A percentile compares a stretch with the other conserved stretches of the same genome.
These are phyloP conservation scores for Cryptocephalus moraei DNA, from an alignment of 2,888 invertebrate species.

Conservation along the genomic window DNA sequence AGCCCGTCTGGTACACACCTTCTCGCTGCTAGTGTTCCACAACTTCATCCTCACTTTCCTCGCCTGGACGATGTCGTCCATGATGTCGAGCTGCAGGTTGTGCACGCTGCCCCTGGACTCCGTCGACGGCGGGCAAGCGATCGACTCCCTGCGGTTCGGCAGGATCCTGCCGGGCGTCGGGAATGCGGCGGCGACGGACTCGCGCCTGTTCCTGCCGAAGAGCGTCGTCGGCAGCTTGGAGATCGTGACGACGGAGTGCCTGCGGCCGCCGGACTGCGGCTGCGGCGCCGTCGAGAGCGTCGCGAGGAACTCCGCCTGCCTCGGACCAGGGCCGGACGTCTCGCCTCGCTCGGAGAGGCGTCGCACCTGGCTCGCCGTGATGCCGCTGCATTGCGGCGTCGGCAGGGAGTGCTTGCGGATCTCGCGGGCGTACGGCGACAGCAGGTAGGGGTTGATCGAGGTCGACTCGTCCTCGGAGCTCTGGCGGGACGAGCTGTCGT, in stretches of 20 bases:
- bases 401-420: conserved; percentile 75
- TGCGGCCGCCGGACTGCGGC: conserved; percentile 64
- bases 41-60: conserved; percentile 75
- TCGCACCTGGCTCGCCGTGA: conserved; percentile 78
- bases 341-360: conserved; percentile 73
- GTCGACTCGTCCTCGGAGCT: conserved; percentile 70
- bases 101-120: conserved; percentile 67
- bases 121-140: conserved; percentile 55
- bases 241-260: conserved; percentile 80
- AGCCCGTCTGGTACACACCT: conserved; percentile 39
- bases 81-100: conserved; percentile 75
- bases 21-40: conserved; percentile 71
- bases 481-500: conserved; percentile 43
- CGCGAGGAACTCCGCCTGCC: conserved; percentile 73
- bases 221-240: conserved; percentile 68
- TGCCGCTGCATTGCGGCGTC: conserved; percentile 75
- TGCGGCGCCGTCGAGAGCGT: conserved; percentile 66
- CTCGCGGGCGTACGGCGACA: conserved; percentile 67
- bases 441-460: conserved; percentile 59
- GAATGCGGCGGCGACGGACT: conserved; percentile 74
- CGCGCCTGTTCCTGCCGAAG: conserved; percentile 68
- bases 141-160: conserved; percentile 25
- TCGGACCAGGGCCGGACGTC: conserved; percentile 58
- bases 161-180: conserved; percentile 43
- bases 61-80: conserved; percentile 79